Evolutionary conservation across 2,888 invertebrate genomes (phyloP).

Genomic region (Thysanoteuthis rhombus): DNA sequence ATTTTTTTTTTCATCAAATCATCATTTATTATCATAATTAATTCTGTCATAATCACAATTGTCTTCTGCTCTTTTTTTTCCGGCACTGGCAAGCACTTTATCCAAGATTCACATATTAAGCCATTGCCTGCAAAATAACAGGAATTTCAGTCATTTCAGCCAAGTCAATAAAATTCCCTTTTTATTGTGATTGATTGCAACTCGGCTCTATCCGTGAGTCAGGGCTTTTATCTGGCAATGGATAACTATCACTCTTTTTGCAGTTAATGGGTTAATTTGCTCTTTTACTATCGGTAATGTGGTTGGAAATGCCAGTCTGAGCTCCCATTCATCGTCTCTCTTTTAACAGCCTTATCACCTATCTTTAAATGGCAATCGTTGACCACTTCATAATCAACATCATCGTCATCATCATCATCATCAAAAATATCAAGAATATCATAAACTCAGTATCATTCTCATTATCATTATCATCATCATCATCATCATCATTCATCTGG

Average conservation of each 20-base stretch:
- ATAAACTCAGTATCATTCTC: neutral
- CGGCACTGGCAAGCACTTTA: neutral
- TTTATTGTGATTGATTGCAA: no score
- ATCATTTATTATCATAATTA: neutral
- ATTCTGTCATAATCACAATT: neutral
- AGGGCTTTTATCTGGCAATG: no score
- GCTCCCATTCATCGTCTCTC: neutral
- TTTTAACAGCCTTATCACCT: neutral
- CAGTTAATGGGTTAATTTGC: no score
- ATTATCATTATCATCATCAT: neutral
- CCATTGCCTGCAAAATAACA: no score
- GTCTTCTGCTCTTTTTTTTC: neutral
- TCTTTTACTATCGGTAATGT: neutral
- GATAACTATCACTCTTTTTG: no score
- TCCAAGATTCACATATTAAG: neutral
- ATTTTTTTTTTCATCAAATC: neutral
- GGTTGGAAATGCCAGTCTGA: neutral
- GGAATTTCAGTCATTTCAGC: no score
- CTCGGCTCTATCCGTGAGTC: no score
- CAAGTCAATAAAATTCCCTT: no score
- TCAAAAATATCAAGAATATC: neutral
- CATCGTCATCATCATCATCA: neutral
- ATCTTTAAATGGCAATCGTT: neutral
- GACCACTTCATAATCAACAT: neutral
- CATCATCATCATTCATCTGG: neutral